These are phyloP conservation scores for Nasonovia ribisnigri DNA, from an alignment of 2,888 invertebrate species.

Conservation along the genomic window DNA sequence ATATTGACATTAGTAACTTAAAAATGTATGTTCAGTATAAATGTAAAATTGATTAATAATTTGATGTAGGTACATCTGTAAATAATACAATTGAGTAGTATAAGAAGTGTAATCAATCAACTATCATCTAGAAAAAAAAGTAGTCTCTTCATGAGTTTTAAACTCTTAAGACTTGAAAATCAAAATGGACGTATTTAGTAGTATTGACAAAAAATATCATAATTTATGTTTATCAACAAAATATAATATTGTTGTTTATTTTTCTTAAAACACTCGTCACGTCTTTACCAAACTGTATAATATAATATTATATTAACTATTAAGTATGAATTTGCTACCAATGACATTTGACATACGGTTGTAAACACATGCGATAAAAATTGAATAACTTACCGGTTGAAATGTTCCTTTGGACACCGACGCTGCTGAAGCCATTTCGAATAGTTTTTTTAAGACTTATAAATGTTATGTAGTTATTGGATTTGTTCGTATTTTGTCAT, in stretches of 20 bases:
- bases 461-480: background rate
- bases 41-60: background rate
- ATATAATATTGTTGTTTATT: background rate
- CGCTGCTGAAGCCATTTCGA: constrained; percentile 42
- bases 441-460: background rate
- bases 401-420: constrained; percentile 56
- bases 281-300: background rate
- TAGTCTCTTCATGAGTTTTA: fast-evolving
- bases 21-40: background rate
- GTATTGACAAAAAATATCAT: background rate
- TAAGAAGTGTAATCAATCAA: background rate
- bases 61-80: background rate
- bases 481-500: background rate
- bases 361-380: too few species aligned
- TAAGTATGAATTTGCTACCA: background rate
- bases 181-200: background rate
- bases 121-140: background rate
- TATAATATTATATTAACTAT: too few species aligned
- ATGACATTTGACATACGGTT: background rate
- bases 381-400: constrained; percentile 45
- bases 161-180: background rate
- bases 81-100: background rate
- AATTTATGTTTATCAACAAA: too few species aligned
- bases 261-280: background rate
- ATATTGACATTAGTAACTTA: background rate